A percentile compares a stretch with the other conserved stretches of the same genome.
phyloP scores from a whole-genome alignment of 30 jellyfish, hydroid and myxozoan genomes.

The Hydractinia echinata region DNA sequence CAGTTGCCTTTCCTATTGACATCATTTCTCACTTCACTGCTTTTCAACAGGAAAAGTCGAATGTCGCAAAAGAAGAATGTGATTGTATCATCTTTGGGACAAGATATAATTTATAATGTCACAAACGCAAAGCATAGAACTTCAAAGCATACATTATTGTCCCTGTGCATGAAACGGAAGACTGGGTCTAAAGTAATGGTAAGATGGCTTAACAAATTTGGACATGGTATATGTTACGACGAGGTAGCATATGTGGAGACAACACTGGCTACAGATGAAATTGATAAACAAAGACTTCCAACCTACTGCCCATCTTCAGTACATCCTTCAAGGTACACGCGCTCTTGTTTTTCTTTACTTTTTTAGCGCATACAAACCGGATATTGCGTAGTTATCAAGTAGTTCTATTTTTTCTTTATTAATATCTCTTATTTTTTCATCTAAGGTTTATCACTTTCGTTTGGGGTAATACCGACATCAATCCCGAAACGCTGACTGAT shows the following conservation, averaged over 20 bases:
- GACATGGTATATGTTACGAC: background rate
- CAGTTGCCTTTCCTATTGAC: no score
- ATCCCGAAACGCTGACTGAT: constrained; percentile 35
- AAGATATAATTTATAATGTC: background rate
- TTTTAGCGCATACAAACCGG: background rate
- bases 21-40: no score
- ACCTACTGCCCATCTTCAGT: background rate
- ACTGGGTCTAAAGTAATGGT: background rate
- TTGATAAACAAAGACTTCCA: background rate
- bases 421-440: background rate
- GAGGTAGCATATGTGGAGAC: background rate
- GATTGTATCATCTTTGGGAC: background rate
- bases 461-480: constrained; percentile 31
- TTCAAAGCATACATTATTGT: background rate
- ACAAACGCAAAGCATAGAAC: background rate
- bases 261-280: background rate
- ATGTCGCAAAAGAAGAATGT: background rate
- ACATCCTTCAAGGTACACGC: background rate
- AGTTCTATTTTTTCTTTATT: background rate
- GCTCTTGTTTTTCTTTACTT: background rate
- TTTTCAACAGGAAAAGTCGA: no score
- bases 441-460: background rate
- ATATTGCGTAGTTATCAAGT: background rate
- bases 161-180: background rate
- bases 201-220: background rate